Base-by-base conservation (phyloP, 1,140 invertebrate genomes). In the Ladona fulva region DNA sequence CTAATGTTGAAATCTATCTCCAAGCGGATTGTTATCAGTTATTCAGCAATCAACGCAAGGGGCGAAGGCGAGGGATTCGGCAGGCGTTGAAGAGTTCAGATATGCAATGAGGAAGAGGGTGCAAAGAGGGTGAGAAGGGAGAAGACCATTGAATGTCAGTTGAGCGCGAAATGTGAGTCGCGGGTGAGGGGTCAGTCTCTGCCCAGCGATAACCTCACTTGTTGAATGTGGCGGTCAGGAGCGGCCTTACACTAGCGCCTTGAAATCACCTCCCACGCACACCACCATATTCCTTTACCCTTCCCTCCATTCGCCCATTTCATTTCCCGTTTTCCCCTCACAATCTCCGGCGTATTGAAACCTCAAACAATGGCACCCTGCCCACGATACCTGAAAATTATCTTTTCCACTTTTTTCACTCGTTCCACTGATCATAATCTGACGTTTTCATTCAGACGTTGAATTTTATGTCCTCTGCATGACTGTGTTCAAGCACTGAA, bases 121-220 rank as follows among this genome's bases (percentile, higher is more conserved):
- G 44, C 10, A 52, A 19, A 19, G 10, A 19, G 19, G 44, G 44
- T 52, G 10, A 11, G 44, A 52, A 11, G 44, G 44, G 44, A 19
- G 52, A 12, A 12, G 52, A 66, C 52, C 52, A 66, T 66, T 66
- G 52, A 66, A 66, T 66, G 52, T 66, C 52, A 66, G 52, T 66
- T 66, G 52, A 66, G 52, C 52, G 52, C 52, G 52, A 66, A 66
- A 66, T 66, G 52, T 66, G 52, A 66, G 52, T 66, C 52, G 52
- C 52, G 52, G 52, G 52, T 66, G 52, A 66, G 52, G 52, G 52
- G 52, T 66, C 52, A 66, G 52, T 12, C 52, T 66, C n/a, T 66
- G 52, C 52, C 52, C 52, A 12, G 3, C 52, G 52, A 66, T 66
- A 66, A 66, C 52, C 52, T 66, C 52, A 66, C 52, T 66, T 66